Percentiles rank a stretch among this genome's conserved stretches.
These are phyloP conservation scores for Drosophila bocqueti DNA, from an alignment of 1,140 invertebrate genomes.

Conservation along the genomic window DNA sequence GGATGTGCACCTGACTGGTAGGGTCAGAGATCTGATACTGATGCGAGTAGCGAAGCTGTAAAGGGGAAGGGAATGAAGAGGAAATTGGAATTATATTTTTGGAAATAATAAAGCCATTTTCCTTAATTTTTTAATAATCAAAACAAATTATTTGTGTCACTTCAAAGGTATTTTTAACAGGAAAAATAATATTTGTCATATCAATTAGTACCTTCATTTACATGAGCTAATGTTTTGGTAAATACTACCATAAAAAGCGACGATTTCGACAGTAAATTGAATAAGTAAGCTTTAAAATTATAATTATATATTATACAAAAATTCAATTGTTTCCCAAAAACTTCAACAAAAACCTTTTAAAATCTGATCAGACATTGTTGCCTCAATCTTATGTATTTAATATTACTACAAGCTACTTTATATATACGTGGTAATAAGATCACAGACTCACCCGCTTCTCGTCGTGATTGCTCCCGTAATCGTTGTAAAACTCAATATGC, in stretches of 20 bases:
- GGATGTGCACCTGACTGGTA: conserved; percentile 80
- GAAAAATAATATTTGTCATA: conserved; percentile 2
- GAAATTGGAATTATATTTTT: neutral
- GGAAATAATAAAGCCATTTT: neutral
- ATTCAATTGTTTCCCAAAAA: neutral
- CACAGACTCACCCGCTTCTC: conserved; percentile 48
- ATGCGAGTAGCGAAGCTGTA: conserved; percentile 85
- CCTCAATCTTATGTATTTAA: neutral
- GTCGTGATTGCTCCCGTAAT: conserved; percentile 65
- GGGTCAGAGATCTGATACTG: conserved; percentile 85
- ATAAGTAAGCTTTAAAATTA: neutral
- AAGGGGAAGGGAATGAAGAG: neutral
- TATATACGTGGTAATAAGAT: conserved; percentile 3
- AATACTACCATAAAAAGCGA: neutral
- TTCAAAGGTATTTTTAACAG: conserved; percentile 7
- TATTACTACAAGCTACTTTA: neutral
- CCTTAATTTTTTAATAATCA: neutral
- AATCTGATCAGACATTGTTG: neutral
- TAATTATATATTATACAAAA: too few species aligned
- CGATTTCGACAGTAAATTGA: neutral
- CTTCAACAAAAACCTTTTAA: neutral
- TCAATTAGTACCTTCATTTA: conserved; percentile 1
- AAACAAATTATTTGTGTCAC: conserved; percentile 15
- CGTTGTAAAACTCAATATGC: conserved; percentile 62
- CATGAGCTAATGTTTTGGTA: neutral